Evolutionary conservation across 2,113 vertebrate genomes (phyloP).

Genomic region (Blennius ocellaris): DNA sequence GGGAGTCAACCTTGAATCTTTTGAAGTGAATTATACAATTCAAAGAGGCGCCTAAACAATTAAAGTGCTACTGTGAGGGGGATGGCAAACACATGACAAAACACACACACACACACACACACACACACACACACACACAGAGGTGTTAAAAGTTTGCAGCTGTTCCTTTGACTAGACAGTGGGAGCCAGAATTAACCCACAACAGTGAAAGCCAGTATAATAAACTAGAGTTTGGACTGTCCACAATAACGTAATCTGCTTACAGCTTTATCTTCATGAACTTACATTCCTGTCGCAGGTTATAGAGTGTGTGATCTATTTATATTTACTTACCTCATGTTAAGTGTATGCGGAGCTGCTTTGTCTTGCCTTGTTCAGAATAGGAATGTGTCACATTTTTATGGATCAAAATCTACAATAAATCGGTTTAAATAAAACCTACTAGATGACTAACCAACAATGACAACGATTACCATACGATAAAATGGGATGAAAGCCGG

Average conservation of each 20-base stretch:
- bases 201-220: slow-evolving; percentile 11
- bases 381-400: background rate
- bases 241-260: slow-evolving; percentile 13
- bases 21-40: background rate
- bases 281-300: slow-evolving; percentile 52
- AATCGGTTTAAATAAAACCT: no score
- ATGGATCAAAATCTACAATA: no score
- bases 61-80: slow-evolving; percentile 31
- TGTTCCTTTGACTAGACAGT: slow-evolving; percentile 67
- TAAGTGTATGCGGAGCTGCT: slow-evolving; percentile 21
- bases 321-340: slow-evolving; percentile 57
- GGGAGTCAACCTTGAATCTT: no score
- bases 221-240: background rate
- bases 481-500: background rate
- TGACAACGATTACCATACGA: background rate
- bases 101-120: background rate
- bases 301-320: slow-evolving; percentile 62
- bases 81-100: slow-evolving; percentile 66
- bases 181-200: slow-evolving; percentile 53
- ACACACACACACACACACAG: slow-evolving; percentile 42
- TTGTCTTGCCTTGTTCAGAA: slow-evolving; percentile 21
- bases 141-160: slow-evolving; percentile 70
- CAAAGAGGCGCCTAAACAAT: slow-evolving; percentile 46
- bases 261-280: slow-evolving; percentile 59
- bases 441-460: no score